Evolutionary conservation across 2,797 vertebrate genomes (phyloP), one percentile per base, ranked within the genome.

Genomic region (Muscicapa striata): DNA sequence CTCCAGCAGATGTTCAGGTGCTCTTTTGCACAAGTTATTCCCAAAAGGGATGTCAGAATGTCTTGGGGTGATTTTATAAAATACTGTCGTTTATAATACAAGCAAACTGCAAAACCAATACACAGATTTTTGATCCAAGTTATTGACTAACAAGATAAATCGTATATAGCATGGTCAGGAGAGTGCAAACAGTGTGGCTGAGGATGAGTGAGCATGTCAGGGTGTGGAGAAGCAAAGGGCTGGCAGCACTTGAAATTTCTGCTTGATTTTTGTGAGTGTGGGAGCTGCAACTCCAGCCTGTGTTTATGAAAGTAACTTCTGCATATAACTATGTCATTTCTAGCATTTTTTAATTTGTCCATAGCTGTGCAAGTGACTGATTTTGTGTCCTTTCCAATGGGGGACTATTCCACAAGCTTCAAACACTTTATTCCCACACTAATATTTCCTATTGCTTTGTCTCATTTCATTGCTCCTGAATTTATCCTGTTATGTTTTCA

Each of bases 81-180:
- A 57, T 27, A n/a, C 9, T 27, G 9, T 16, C 14, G 40, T 38
- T n/a, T 67, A n/a, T 12, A 57, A 58, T 40, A 15, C 23, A 12
- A 15, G 15, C 19, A 18, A 15, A 17, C 14, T 57, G 23, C 23
- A 48, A 67, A 27, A n/a, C 4, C 29, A 79, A n/a, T 15, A 48
- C 29, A 17, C 7, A 29, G 23, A 26, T 23, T 81, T 88, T 84
- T 69, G 45, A 73, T 73, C n/a, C 51, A 41, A 12, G 32, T 73
- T 94, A 40, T 38, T 61, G 24, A 30, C 15, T 29, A 36, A 34
- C 6, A 40, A 17, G 22, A 34, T 49, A 13, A 63, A 22, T 23
- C 13, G 23, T 15, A 1, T 17, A 1, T 9, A 38, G n/a, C 29
- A 3, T 2, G 49, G n/a, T 4, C 13, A 54, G 67, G 48, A 8